phyloP scores from a whole-genome alignment of 2,113 vertebrate genomes.

The Acrocephalus arundinaceus region DNA sequence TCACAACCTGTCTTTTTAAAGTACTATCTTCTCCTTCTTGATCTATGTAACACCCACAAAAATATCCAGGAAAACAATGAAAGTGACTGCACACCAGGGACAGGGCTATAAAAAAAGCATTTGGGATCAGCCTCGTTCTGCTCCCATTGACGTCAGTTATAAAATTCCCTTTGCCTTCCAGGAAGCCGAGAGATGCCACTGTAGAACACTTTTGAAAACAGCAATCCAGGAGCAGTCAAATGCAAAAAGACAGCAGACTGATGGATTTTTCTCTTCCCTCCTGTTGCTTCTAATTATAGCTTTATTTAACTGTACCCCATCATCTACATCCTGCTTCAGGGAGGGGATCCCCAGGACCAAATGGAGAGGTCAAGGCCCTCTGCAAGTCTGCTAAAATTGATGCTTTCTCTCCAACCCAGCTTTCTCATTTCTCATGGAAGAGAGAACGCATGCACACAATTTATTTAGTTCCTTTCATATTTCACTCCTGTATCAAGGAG shows the following conservation, averaged over 20 bases:
- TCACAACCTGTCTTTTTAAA: neutral
- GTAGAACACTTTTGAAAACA: neutral
- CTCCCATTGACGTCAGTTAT: constrained; percentile 33
- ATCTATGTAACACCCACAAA: constrained; percentile 7
- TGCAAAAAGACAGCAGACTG: neutral
- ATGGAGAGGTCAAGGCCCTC: neutral
- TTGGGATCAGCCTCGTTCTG: constrained; percentile 15
- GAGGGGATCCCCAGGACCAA: neutral
- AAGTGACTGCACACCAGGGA: constrained; percentile 11
- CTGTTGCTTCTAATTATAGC: neutral
- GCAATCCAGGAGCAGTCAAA: neutral
- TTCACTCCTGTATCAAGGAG: neutral
- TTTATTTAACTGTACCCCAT: neutral
- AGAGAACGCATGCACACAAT: fast-evolving
- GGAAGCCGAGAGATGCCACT: constrained; percentile 44
- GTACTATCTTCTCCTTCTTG: neutral
- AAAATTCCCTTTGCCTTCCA: constrained; percentile 55
- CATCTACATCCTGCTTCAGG: neutral
- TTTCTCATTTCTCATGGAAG: neutral
- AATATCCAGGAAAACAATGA: constrained; percentile 30
- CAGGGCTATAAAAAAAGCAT: neutral
- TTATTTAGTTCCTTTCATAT: neutral
- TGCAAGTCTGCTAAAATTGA: neutral
- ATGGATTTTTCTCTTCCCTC: neutral
- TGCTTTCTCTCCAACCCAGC: neutral